Evolutionary conservation across 2,797 vertebrate genomes (phyloP), one percentile per base, ranked within the genome.

Genomic region (Diceros bicornis): DNA sequence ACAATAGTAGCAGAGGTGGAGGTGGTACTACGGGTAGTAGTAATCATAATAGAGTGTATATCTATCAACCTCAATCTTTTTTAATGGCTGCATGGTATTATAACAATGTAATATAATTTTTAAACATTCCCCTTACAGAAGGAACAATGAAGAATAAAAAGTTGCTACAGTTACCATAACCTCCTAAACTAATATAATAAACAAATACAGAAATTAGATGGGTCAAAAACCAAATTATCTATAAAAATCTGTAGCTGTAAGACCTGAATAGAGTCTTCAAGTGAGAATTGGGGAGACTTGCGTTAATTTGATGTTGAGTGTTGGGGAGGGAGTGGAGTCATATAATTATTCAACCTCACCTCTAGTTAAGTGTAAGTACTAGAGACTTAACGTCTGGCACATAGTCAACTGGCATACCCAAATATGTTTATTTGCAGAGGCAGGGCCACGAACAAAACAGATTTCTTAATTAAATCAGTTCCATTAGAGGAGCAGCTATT

Each of bases 131-230:
- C 32, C 3, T 34, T 89, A 37, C 0, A 41, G 41, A 85, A 77
- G 32, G 2, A 1, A 83, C 14, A 88, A 50, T 37, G 32, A 91
- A 91, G 59, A 77, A 77, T 34, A 52, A 86, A 82, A 91, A n/a
- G 12, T 82, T 93, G 55, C 20, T 57, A 34, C 13, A 84, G 52
- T 62, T 89, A 68, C 20, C 69, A 62, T 41, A 37, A 83, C 89
- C 84, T 84, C 64, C 21, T 84, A 79, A 91, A 64, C 25, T 83
- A 83, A 83, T 29, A 20, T 52, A 84, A 68, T 52, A 84, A 86
- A 68, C 23, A 93, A 87, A 82, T 25, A 81, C 2, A 37, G 72
- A 92, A 97, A 75, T 82, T 62, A 93, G 57, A 74, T 44, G 9
- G 52, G 27, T 71, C 5, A 74, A 59, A 92, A 93, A 82, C 37